phyloP scores from a whole-genome alignment of 2,797 vertebrate genomes.

The Tarsius wallacei region DNA sequence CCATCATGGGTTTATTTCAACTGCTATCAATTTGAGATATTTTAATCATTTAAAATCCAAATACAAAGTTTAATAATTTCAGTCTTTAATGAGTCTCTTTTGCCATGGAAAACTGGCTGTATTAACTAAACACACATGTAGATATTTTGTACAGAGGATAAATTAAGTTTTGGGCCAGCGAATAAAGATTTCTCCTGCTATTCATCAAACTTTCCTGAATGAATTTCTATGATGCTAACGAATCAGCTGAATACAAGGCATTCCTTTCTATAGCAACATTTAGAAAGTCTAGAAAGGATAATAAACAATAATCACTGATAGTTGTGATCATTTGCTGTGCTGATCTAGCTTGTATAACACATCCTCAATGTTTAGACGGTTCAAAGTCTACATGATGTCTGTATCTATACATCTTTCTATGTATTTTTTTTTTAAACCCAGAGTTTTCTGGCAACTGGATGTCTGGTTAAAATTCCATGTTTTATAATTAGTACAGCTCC shows the following conservation, averaged over 20 bases:
- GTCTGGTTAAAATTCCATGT: not conserved
- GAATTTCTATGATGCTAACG: conserved; percentile 23
- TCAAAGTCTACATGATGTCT: not conserved
- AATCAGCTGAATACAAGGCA: not conserved
- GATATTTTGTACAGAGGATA: not conserved
- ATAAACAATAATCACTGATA: not conserved
- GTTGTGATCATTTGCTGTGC: not conserved
- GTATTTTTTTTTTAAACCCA: not conserved
- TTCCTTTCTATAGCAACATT: not conserved
- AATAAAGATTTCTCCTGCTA: conserved; percentile 47
- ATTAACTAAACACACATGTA: conserved; percentile 25
- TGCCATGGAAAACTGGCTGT: not conserved
- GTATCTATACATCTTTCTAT: not conserved
- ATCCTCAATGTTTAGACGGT: not conserved
- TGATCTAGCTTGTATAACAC: not conserved
- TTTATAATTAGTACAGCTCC: conserved; percentile 14
- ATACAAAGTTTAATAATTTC: conserved; percentile 18
- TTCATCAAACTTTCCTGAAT: conserved; percentile 33
- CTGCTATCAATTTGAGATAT: not conserved
- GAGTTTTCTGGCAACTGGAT: conserved; percentile 11
- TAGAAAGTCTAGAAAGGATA: not conserved
- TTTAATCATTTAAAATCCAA: conserved; percentile 34
- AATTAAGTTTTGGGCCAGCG: not conserved
- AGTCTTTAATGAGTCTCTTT: conserved; percentile 1
- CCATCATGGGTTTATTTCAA: not conserved